A percentile compares a stretch with the other conserved stretches of the same genome.
phyloP scores from a whole-genome alignment of 1,140 invertebrate genomes.

The Cotesia typhae region DNA sequence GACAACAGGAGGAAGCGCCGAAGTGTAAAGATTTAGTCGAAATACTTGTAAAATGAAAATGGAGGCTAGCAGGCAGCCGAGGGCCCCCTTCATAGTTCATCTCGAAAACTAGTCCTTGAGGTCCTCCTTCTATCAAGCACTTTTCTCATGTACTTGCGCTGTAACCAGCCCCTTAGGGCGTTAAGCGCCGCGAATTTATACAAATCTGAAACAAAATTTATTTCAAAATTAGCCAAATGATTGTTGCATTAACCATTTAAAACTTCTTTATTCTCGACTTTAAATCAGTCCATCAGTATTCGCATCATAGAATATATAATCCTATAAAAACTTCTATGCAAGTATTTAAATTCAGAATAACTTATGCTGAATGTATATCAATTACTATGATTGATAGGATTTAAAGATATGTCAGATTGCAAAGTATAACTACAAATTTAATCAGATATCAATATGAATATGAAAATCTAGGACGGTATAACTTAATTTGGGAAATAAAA shows the following conservation, averaged over 20 bases:
- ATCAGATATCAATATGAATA: no score
- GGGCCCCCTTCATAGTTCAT: slow-evolving; percentile 65
- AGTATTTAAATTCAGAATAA: background rate
- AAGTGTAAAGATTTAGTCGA: slow-evolving; percentile 52
- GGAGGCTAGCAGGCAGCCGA: slow-evolving; percentile 64
- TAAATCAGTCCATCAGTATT: background rate
- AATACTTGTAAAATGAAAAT: slow-evolving; percentile 58
- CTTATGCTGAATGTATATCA: no score
- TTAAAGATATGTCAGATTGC: no score
- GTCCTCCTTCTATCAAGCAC: slow-evolving; percentile 31
- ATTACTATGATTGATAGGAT: no score
- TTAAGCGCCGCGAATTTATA: slow-evolving; percentile 17
- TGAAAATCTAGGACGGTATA: no score
- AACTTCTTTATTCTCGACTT: background rate
- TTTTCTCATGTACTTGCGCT: slow-evolving; percentile 19
- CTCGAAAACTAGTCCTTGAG: slow-evolving; percentile 57
- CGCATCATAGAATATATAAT: background rate
- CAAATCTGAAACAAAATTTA: slow-evolving; percentile 24
- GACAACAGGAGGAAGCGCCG: slow-evolving; percentile 60
- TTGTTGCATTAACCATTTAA: no score
- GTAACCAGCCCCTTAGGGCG: slow-evolving; percentile 29
- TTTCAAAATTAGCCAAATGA: background rate
- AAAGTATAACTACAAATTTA: no score
- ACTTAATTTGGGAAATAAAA: no score
- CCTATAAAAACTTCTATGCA: background rate